phyloP scores from a whole-genome alignment of 2,113 vertebrate genomes.

The Malurus elegans region DNA sequence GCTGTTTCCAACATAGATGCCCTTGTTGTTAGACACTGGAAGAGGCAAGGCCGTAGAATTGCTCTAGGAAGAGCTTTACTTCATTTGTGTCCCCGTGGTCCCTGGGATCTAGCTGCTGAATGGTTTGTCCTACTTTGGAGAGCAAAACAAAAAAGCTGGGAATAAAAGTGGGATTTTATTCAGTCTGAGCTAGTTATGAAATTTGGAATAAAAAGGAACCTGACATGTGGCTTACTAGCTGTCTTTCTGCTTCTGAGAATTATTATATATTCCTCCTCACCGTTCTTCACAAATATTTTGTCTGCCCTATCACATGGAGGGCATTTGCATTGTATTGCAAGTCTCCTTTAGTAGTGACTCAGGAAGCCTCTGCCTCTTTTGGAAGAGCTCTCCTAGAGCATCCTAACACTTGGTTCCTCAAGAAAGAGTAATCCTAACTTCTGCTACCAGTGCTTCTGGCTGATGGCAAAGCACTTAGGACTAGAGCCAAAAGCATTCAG shows the following conservation, averaged over 20 bases:
- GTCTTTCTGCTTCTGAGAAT: not conserved
- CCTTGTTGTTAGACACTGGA: not conserved
- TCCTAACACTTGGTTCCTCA: not conserved
- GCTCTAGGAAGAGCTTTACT: not conserved
- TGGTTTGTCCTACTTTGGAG: not conserved
- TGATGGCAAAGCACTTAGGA: constrained; percentile 21
- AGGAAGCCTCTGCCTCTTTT: not conserved
- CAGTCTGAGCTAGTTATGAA: not conserved
- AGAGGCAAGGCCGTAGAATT: not conserved
- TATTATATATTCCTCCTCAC: not conserved
- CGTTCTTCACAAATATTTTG: not conserved
- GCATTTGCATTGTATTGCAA: not conserved
- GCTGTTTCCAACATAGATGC: not conserved
- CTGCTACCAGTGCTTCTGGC: not conserved
- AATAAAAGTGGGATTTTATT: not conserved
- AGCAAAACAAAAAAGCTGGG: not conserved
- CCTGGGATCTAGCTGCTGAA: not conserved
- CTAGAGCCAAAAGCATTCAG: constrained; percentile 18
- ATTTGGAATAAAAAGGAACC: not conserved
- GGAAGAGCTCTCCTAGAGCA: not conserved
- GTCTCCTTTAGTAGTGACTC: not conserved
- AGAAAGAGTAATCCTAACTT: constrained; percentile 7
- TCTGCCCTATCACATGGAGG: not conserved
- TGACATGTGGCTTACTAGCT: not conserved
- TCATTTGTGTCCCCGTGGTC: not conserved